phyloP scores from a whole-genome alignment of 2,113 vertebrate species.

The Ictalurus punctatus region DNA sequence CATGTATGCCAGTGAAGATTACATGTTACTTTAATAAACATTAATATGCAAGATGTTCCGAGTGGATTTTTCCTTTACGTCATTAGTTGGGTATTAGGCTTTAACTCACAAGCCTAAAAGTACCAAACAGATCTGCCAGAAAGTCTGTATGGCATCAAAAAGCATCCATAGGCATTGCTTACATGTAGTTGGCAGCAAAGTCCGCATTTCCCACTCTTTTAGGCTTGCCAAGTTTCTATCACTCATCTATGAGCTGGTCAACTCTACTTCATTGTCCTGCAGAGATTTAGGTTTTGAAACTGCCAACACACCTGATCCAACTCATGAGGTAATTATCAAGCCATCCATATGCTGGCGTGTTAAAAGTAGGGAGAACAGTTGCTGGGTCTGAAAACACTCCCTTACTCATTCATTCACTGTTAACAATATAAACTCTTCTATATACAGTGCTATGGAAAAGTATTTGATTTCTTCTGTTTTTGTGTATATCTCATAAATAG shows the following conservation, averaged over 20 bases:
- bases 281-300: constrained; percentile 1
- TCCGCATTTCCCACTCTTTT: background rate
- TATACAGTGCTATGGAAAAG: too few species aligned
- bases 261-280: background rate
- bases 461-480: too few species aligned
- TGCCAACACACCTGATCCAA: constrained; percentile 21
- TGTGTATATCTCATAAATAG: too few species aligned
- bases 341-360: constrained; percentile 7
- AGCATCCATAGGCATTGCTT: background rate
- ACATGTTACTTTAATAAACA: background rate
- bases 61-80: background rate
- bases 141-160: background rate
- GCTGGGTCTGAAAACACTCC: background rate
- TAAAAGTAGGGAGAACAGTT: background rate
- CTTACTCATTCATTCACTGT: too few species aligned
- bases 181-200: constrained; percentile 5
- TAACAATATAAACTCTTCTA: background rate
- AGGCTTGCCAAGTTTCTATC: constrained; percentile 12
- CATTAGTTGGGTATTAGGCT: background rate
- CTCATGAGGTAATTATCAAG: constrained; percentile 3
- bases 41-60: background rate
- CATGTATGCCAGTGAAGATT: background rate
- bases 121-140: constrained; percentile 3
- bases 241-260: background rate
- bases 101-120: constrained; percentile 4